Evolutionary conservation across 2,113 vertebrate genomes (phyloP).

Genomic region (Atrichornis clamosus): DNA sequence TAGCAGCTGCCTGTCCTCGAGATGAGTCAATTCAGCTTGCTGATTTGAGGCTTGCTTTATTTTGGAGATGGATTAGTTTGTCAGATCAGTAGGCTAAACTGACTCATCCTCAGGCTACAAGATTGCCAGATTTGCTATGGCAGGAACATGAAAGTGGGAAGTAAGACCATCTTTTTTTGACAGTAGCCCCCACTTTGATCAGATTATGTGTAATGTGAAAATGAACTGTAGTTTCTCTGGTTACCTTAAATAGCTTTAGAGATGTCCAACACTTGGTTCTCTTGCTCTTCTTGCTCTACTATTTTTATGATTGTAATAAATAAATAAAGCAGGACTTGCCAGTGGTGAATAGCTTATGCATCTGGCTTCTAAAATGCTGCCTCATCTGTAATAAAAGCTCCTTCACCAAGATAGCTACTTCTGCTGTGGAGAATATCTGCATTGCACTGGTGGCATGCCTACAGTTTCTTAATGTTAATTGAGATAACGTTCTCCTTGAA

Average conservation of each 20-base stretch:
- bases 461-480: background rate
- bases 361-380: background rate
- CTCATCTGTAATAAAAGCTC: conserved; percentile 4
- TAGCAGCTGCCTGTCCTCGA: background rate
- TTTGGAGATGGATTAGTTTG: background rate
- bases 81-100: background rate
- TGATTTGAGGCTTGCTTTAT: background rate
- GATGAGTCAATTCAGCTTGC: background rate
- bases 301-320: background rate
- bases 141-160: background rate
- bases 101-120: background rate
- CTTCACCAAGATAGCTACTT: background rate
- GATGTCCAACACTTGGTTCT: background rate
- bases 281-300: background rate
- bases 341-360: background rate
- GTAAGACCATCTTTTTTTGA: background rate
- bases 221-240: background rate
- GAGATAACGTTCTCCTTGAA: background rate
- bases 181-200: background rate
- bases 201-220: background rate
- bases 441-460: background rate
- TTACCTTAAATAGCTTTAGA: background rate
- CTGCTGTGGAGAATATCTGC: background rate
- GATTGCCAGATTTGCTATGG: background rate
- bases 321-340: background rate